A percentile compares a stretch with the other conserved stretches of the same genome.
These are phyloP conservation scores for Melanotaenia duboulayi DNA, from an alignment of 2,113 vertebrate species.

Conservation along the genomic window DNA sequence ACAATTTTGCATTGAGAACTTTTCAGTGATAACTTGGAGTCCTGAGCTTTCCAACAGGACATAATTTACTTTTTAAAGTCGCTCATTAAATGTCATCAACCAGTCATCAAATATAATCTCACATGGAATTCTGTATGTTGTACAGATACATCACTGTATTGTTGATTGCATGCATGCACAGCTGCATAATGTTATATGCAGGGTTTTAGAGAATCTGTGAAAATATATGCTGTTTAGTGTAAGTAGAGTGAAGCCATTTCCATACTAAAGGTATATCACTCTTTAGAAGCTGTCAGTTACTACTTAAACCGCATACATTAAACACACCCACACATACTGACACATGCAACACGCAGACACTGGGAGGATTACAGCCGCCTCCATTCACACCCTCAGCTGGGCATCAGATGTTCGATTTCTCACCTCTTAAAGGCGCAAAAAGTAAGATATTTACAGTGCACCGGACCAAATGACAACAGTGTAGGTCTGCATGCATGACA, in stretches of 20 bases:
- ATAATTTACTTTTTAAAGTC: constrained; percentile 13
- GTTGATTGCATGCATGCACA: neutral
- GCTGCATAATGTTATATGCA: neutral
- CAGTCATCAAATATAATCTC: constrained; percentile 8
- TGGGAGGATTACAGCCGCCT: constrained; percentile 36
- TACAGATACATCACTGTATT: neutral
- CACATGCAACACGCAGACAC: constrained; percentile 49
- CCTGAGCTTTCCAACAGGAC: neutral
- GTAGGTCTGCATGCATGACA: constrained; percentile 38
- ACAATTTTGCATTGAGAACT: too few species aligned
- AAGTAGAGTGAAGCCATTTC: constrained; percentile 9
- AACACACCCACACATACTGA: constrained; percentile 30
- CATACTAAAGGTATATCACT: constrained; percentile 15
- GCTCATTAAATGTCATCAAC: constrained; percentile 34
- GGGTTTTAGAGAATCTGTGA: constrained; percentile 15
- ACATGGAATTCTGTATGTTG: neutral
- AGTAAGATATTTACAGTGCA: constrained; percentile 47
- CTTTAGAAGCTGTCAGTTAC: constrained; percentile 16
- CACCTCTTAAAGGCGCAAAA: constrained; percentile 58
- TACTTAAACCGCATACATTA: constrained; percentile 24
- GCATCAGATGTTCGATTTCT: constrained; percentile 63
- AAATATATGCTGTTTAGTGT: constrained; percentile 10
- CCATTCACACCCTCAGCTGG: constrained; percentile 56
- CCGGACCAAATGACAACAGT: constrained; percentile 43
- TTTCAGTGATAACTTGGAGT: too few species aligned